Conservation (phyloP, 1,140 invertebrate species). For the Microplitis mediator region DNA sequence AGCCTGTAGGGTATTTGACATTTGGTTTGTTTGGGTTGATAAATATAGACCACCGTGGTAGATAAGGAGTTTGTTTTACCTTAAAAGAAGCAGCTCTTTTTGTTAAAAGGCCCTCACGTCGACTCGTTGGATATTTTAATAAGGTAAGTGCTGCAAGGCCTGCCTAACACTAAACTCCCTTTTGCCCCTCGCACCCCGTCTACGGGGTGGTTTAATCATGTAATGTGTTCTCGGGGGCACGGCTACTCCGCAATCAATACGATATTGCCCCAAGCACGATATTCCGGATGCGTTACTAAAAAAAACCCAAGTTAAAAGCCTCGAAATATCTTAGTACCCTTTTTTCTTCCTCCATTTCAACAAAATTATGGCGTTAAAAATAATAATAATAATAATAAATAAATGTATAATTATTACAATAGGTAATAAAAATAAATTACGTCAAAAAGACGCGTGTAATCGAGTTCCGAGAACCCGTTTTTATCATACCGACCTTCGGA, state of each 20-base stretch:
- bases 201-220: constrained; percentile 59
- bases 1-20: not conserved
- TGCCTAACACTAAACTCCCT: constrained; percentile 36
- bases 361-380: no score
- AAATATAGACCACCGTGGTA: not conserved
- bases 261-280: constrained; percentile 55
- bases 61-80: constrained; percentile 4
- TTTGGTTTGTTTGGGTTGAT: not conserved
- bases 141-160: constrained; percentile 62
- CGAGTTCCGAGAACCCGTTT: not conserved
- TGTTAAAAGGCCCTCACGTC: constrained; percentile 17
- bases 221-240: constrained; percentile 59
- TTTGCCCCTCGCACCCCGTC: not conserved
- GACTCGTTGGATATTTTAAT: constrained; percentile 58
- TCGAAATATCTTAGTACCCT: no score
- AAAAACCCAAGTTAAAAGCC: no score
- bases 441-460: not conserved
- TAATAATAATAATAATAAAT: no score
- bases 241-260: constrained; percentile 59
- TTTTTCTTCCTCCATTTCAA: no score
- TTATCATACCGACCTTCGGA: constrained; percentile 20
- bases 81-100: constrained; percentile 16
- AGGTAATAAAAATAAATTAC: no score
- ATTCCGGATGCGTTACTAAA: constrained; percentile 52
- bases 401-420: no score